These are phyloP conservation scores for Climacteris rufus DNA, from an alignment of 2,113 vertebrate species.

Conservation along the genomic window DNA sequence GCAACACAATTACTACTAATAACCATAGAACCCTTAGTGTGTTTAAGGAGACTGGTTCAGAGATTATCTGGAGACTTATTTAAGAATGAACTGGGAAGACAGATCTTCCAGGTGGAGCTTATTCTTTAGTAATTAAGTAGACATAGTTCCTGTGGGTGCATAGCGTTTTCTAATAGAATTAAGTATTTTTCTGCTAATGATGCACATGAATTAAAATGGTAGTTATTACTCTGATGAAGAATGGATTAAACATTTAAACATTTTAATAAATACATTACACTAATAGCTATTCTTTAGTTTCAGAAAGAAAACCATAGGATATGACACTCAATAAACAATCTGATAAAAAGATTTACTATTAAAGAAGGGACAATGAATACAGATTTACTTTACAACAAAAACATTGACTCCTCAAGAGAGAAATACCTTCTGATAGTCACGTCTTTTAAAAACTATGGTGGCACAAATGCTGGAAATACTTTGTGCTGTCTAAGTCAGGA, in stretches of 20 bases:
- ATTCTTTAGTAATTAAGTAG: conserved; percentile 76
- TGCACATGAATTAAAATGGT: conserved; percentile 54
- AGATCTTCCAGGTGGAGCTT: conserved; percentile 68
- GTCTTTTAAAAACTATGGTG: conserved; percentile 24
- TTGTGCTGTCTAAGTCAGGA: neutral
- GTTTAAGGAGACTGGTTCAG: conserved; percentile 61
- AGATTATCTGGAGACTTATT: conserved; percentile 69
- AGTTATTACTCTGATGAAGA: conserved; percentile 33
- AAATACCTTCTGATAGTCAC: conserved; percentile 23
- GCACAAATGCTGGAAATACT: conserved; percentile 26
- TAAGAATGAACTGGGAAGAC: conserved; percentile 54
- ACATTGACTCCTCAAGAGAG: conserved; percentile 15
- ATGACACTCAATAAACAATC: conserved; percentile 45
- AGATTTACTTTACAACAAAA: conserved; percentile 27
- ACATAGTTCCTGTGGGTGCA: conserved; percentile 65
- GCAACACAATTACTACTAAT: conserved; percentile 75
- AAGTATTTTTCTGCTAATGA: conserved; percentile 66
- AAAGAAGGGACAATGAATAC: conserved; percentile 43
- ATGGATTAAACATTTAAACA: conserved; percentile 66
- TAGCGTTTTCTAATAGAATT: conserved; percentile 46
- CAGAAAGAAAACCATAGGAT: neutral
- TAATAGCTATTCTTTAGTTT: conserved; percentile 49
- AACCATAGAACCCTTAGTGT: conserved; percentile 64
- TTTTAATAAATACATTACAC: conserved; percentile 63
- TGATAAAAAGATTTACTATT: conserved; percentile 41